These are phyloP conservation scores for Probosciger aterrimus DNA, from an alignment of 2,113 vertebrate genomes.

Conservation along the genomic window DNA sequence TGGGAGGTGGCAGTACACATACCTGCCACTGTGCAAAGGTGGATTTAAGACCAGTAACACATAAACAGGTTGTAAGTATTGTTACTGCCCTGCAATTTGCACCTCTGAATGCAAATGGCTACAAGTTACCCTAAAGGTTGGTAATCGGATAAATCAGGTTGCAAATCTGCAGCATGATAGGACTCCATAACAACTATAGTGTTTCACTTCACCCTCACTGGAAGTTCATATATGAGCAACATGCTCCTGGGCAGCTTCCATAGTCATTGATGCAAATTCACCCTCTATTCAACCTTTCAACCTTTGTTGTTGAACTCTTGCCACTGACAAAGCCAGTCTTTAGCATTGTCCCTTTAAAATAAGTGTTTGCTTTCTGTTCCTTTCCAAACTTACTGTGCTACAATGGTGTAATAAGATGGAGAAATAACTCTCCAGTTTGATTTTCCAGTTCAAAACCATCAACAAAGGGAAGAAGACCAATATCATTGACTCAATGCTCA, in stretches of 20 bases:
- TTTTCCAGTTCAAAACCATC: conserved; percentile 88
- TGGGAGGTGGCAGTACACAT: neutral
- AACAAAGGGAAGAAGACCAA: conserved; percentile 95
- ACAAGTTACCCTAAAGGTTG: neutral
- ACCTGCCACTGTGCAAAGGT: neutral
- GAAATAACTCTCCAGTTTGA: neutral
- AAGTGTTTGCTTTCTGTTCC: neutral
- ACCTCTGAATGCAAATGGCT: neutral
- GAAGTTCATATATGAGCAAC: neutral
- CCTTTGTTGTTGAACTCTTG: neutral
- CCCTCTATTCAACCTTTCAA: neutral
- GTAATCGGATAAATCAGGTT: neutral
- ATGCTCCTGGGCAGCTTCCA: neutral
- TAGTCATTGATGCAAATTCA: neutral
- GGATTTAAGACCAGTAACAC: neutral
- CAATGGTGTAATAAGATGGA: neutral
- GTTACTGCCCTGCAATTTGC: neutral
- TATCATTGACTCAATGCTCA: conserved; percentile 93
- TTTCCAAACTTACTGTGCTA: neutral
- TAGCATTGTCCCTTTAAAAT: neutral
- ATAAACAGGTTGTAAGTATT: neutral
- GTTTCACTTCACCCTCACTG: neutral
- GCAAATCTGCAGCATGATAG: neutral
- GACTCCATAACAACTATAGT: neutral
- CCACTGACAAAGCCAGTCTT: neutral